Percentiles rank a stretch among this genome's conserved stretches.
phyloP scores from a whole-genome alignment of 2,113 vertebrate species.

The Cygnus buccinator region DNA sequence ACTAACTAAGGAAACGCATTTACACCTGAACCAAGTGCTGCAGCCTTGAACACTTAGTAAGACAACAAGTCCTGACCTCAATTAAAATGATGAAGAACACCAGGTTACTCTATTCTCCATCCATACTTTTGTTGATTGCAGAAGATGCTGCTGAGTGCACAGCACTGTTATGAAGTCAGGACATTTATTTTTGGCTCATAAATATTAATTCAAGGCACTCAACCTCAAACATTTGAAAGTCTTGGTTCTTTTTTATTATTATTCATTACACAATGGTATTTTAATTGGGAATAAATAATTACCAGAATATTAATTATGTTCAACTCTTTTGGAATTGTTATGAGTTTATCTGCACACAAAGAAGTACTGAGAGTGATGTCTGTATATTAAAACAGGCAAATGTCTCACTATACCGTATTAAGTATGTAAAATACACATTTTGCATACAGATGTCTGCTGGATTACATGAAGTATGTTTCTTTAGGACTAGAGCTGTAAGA shows the following conservation, averaged over 20 bases:
- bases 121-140: background rate
- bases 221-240: conserved; percentile 8
- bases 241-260: background rate
- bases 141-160: background rate
- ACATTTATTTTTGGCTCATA: background rate
- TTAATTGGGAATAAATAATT: conserved; percentile 42
- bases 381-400: background rate
- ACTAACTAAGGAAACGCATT: background rate
- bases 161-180: background rate
- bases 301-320: conserved; percentile 11
- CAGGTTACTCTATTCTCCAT: background rate
- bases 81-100: background rate
- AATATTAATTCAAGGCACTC: conserved; percentile 44
- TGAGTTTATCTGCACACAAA: background rate
- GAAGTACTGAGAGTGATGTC: background rate
- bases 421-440: background rate
- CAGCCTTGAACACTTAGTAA: background rate
- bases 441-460: background rate
- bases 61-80: background rate
- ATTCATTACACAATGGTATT: background rate
- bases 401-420: background rate
- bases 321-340: background rate
- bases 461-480: background rate
- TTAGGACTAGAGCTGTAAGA: background rate
- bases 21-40: background rate